Evolutionary conservation across 2,888 invertebrate species (phyloP).

Genomic region (Agrotis clavis): DNA sequence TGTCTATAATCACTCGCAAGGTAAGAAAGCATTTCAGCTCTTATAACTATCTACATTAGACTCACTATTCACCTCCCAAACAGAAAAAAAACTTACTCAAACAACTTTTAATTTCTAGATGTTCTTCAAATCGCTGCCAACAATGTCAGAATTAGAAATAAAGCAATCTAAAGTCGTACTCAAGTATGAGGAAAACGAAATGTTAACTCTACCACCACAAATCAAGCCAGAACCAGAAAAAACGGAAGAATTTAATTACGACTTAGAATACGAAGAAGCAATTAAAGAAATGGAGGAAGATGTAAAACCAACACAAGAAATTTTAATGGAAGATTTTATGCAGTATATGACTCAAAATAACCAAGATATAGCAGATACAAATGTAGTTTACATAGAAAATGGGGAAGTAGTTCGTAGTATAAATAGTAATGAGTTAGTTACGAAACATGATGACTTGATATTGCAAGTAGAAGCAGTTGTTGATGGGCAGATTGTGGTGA

Average conservation of each 20-base stretch:
- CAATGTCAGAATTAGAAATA: conserved; percentile 74
- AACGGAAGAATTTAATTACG: neutral
- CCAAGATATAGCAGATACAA: conserved; percentile 20
- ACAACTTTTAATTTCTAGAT: conserved; percentile 73
- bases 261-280: conserved; percentile 4
- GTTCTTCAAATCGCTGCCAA: conserved; percentile 83
- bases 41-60: neutral
- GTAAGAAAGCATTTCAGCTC: conserved; percentile 62
- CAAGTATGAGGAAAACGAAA: conserved; percentile 57
- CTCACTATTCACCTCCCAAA: neutral
- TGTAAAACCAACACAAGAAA: conserved; percentile 17
- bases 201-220: neutral
- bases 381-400: conserved; percentile 55
- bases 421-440: neutral
- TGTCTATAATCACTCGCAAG: conserved; percentile 81
- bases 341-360: conserved; percentile 35
- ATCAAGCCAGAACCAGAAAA: conserved; percentile 20
- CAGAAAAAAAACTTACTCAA: neutral
- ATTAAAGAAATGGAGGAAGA: conserved; percentile 2
- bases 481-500: conserved; percentile 18
- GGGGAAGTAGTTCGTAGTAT: conserved; percentile 46
- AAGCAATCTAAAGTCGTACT: conserved; percentile 75
- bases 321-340: conserved; percentile 41
- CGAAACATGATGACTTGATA: conserved; percentile 11
- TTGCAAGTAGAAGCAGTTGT: conserved; percentile 41